phyloP scores from a whole-genome alignment of 2,797 vertebrate species.

The Synanceia verrucosa region DNA sequence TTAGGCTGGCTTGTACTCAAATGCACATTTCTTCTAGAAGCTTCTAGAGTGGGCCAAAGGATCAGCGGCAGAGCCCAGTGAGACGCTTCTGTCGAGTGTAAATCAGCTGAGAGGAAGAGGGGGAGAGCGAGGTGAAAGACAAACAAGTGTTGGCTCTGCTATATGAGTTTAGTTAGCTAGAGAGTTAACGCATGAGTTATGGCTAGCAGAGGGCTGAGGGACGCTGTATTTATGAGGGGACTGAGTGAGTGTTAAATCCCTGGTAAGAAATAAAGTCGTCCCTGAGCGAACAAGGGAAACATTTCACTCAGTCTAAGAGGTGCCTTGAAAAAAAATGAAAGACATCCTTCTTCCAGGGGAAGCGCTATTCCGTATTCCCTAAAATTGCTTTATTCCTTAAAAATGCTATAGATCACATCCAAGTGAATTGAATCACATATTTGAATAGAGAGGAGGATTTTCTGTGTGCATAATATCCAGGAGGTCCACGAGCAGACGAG shows the following conservation, averaged over 20 bases:
- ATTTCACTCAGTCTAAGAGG: slow-evolving; percentile 99
- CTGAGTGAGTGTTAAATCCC: slow-evolving; percentile 98
- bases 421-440: slow-evolving; percentile 74
- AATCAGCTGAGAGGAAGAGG: slow-evolving; percentile 70
- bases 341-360: slow-evolving; percentile 93
- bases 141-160: slow-evolving; percentile 85
- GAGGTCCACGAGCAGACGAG: slow-evolving; percentile 60
- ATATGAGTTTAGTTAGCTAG: slow-evolving; percentile 86
- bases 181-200: slow-evolving; percentile 91
- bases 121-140: slow-evolving; percentile 78
- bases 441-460: slow-evolving; percentile 68
- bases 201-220: slow-evolving; percentile 87
- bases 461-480: slow-evolving; percentile 56
- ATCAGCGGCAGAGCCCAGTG: slow-evolving; percentile 58
- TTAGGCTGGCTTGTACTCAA: slow-evolving; percentile 74
- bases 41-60: slow-evolving; percentile 69
- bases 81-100: slow-evolving; percentile 69
- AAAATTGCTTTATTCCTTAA: slow-evolving; percentile 77
- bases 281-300: slow-evolving; percentile 96
- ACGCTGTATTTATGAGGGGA: slow-evolving; percentile 98
- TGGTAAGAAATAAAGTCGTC: slow-evolving; percentile 99
- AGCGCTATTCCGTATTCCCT: slow-evolving; percentile 83
- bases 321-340: slow-evolving; percentile 95
- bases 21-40: slow-evolving; percentile 75
- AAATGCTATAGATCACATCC: slow-evolving; percentile 75